A percentile compares a stretch with the other conserved stretches of the same genome.
Conservation (phyloP, 2,113 vertebrate genomes). For the Apteryx owenii region DNA sequence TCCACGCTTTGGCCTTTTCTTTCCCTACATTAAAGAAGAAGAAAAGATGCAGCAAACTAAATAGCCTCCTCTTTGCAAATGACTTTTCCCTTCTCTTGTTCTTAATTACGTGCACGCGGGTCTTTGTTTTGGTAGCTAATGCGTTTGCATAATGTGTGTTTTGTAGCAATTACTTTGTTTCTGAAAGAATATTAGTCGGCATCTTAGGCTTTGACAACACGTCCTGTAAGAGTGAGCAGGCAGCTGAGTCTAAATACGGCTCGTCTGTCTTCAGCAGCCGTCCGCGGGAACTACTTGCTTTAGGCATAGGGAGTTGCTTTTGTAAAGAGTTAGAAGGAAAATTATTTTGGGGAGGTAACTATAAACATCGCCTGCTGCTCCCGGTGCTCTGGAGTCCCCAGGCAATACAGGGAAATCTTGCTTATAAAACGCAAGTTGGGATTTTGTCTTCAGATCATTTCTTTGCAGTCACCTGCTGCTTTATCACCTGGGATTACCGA, state of each 20-base stretch:
- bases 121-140: not conserved
- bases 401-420: not conserved
- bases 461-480: not conserved
- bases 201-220: accelerated
- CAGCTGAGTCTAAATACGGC: accelerated
- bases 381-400: accelerated
- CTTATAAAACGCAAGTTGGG: not conserved
- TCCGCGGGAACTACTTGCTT: not conserved
- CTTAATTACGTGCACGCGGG: not conserved
- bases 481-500: not conserved
- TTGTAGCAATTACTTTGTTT: not conserved
- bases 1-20: not conserved
- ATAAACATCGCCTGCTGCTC: not conserved
- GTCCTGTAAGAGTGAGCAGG: not conserved
- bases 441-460: not conserved
- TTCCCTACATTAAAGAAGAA: not conserved
- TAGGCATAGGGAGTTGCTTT: no score
- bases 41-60: not conserved
- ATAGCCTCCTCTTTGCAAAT: not conserved
- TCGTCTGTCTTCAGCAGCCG: not conserved
- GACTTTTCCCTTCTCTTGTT: not conserved
- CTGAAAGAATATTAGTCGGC: accelerated
- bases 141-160: not conserved
- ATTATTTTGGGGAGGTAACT: not conserved
- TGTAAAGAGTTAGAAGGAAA: not conserved